Evolutionary conservation across 2,888 invertebrate species (phyloP), one percentile per base, ranked within the genome.

Genomic region (Stenodema calcarata): DNA sequence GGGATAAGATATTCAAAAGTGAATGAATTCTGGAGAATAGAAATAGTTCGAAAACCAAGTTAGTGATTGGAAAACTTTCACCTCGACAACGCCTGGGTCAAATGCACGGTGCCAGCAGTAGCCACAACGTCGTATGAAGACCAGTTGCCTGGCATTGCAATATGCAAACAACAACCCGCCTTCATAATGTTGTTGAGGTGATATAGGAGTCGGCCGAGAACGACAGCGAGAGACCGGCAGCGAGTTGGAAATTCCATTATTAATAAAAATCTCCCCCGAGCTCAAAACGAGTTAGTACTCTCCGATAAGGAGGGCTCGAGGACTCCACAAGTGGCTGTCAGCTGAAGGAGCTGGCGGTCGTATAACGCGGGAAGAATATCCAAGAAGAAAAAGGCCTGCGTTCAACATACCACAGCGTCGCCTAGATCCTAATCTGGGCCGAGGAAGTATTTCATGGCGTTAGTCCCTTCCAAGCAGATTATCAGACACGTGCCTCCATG

Each of bases 401-500:
- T 35, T 35, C 28, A 75, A 75, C 73, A 75, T 75, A 35, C 73
- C 73, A 1, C 35, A 28, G 9, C 16, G 41, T n/a, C 30, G n/a
- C 14, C 35, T n/a, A 75, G 73, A 75, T 75, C 18, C 41, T 75
- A 50, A 54, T 54, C 80, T 54, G 35, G 80, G 30, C 80, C 27
- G 23, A 50, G 35, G 30, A 80, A 54, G 80, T 80, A 80, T 80
- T 80, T 80, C 80, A 80, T 80, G 80, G 80, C 16, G 47, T 80
- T 54, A 12, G 69, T 82, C 82, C 84, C 18, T 83, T 35, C 69
- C 70, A 73, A 73, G 62, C 23, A 62, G 62, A 62, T 62, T 62
- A 84, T 84, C 42, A 27, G 70, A 73, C 73, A 47, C 84, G 84
- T 75, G 84, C 84, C 84, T 70, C 6, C 44, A 73, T 84, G 73